Evolutionary conservation across 2,113 vertebrate species (phyloP).

Genomic region (Cyanocitta stelleri): DNA sequence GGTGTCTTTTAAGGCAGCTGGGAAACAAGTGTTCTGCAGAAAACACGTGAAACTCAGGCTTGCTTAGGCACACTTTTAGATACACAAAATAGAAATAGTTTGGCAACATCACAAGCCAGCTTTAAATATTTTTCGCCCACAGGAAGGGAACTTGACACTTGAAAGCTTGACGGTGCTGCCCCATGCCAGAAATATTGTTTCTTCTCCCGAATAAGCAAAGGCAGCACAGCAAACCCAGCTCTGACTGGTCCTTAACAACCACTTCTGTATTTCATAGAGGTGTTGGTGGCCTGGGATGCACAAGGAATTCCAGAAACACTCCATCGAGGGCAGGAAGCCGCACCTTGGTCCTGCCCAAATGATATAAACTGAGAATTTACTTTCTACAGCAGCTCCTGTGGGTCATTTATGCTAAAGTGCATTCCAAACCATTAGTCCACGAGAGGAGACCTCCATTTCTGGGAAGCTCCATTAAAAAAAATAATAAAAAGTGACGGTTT

Average conservation of each 20-base stretch:
- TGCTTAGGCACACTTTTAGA: not conserved
- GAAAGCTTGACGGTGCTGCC: not conserved
- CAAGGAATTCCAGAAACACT: not conserved
- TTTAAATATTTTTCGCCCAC: not conserved
- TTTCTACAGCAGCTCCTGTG: not conserved
- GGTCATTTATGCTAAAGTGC: not conserved
- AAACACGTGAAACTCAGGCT: not conserved
- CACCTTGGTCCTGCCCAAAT: not conserved
- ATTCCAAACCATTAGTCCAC: not conserved
- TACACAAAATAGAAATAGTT: not conserved
- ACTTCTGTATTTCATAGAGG: not conserved
- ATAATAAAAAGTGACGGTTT: slow-evolving; percentile 29
- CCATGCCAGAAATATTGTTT: not conserved
- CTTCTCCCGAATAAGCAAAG: not conserved
- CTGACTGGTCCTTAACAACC: not conserved
- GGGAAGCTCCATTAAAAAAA: slow-evolving; percentile 42
- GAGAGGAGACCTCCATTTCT: slow-evolving; percentile 4
- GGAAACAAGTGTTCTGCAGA: not conserved
- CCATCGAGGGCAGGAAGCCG: not conserved
- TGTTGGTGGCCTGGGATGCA: not conserved
- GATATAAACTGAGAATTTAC: not conserved
- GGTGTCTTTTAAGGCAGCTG: not conserved
- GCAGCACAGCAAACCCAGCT: not conserved
- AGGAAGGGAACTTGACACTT: not conserved
- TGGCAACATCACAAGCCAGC: not conserved